Evolutionary conservation across 2,113 vertebrate genomes (phyloP).

Genomic region (Choloepus hoffmanni): DNA sequence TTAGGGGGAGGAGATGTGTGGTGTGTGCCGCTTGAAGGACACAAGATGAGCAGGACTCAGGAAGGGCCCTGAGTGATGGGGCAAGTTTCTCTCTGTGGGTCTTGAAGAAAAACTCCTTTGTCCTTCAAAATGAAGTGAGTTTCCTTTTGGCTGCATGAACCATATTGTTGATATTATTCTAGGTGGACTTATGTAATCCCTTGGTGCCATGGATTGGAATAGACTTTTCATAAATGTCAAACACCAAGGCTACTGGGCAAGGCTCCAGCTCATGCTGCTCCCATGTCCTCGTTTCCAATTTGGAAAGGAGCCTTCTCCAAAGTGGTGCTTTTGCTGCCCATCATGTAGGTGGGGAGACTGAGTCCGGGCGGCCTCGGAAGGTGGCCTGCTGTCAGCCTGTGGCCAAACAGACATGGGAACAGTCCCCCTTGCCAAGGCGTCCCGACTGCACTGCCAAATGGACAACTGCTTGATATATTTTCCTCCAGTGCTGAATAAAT

Average conservation of each 20-base stretch:
- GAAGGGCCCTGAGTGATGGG: not conserved
- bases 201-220: accelerated
- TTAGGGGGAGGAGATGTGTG: too few relatives aligned
- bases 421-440: accelerated
- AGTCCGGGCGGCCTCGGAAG: not conserved
- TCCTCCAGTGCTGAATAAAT: constrained; percentile 51
- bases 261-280: accelerated
- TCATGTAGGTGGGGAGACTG: not conserved
- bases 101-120: not conserved
- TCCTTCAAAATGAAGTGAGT: too few relatives aligned
- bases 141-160: accelerated
- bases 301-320: not conserved
- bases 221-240: not conserved
- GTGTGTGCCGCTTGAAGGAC: accelerated
- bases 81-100: not conserved
- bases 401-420: accelerated
- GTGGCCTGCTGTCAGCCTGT: accelerated
- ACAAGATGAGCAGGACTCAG: accelerated
- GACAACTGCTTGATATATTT: constrained; percentile 22
- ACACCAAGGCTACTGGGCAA: accelerated
- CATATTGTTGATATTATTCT: accelerated
- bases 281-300: not conserved
- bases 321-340: not conserved
- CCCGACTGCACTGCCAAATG: not conserved
- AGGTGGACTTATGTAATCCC: not conserved